phyloP scores from a whole-genome alignment of 2,888 invertebrate species.

The Erebia aethiops region DNA sequence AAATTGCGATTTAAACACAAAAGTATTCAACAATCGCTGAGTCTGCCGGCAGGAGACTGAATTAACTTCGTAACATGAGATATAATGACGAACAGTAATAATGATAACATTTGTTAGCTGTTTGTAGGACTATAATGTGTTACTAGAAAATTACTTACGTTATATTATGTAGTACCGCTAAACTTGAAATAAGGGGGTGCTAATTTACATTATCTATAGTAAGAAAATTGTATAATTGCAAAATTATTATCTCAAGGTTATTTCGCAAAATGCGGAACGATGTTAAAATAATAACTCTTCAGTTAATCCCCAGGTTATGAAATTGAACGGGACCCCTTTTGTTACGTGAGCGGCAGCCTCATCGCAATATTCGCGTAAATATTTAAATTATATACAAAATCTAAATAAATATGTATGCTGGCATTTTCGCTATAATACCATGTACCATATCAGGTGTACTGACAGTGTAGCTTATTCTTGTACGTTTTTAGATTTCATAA shows the following conservation, averaged over 20 bases:
- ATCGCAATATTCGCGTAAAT: conserved; percentile 2
- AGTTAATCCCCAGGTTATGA: conserved; percentile 7
- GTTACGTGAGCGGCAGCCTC: not conserved
- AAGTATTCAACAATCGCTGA: no score
- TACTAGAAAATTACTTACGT: not conserved
- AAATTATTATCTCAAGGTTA: not conserved
- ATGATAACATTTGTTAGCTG: no score
- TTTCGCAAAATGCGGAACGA: conserved; percentile 1
- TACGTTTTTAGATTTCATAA: not conserved
- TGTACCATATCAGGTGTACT: not conserved
- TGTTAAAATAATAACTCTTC: conserved; percentile 14
- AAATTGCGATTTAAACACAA: no score
- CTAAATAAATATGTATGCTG: not conserved
- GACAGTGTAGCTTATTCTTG: not conserved
- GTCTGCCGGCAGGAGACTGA: no score
- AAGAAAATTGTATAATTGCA: not conserved
- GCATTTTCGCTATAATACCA: not conserved
- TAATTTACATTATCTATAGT: not conserved
- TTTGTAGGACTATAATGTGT: no score
- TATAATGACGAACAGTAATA: no score
- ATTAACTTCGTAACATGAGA: no score
- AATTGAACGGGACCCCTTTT: conserved; percentile 5
- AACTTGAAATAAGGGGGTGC: no score
- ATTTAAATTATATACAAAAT: not conserved
- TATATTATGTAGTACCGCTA: no score